Base-by-base conservation (phyloP, 2,888 invertebrate genomes). In the Asteroscopus sphinx region DNA sequence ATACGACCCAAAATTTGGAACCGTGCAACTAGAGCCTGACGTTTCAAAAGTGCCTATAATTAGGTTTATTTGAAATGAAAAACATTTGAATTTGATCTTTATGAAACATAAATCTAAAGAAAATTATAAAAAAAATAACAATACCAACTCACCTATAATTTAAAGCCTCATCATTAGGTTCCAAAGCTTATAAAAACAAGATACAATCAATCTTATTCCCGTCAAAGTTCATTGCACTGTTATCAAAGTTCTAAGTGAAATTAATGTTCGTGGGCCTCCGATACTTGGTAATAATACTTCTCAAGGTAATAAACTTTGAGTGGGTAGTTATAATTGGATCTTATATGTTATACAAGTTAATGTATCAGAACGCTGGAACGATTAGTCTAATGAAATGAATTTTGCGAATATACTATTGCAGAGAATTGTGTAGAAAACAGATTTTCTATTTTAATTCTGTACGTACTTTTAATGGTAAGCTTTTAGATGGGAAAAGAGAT, bases 191-290 rank as follows among this genome's bases (percentile, higher is more conserved):
- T 40, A 52, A 44, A 62, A 68, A 52, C 30, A 39, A 51, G 36
- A 57, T 48, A 48, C 37, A 56, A 67, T 65, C 51, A 59, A 67
- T 67, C 49, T 58, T 53, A 35, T 53, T 66, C 33, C 46, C 40
- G 30, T 48, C 36, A 55, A 60, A 67, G 68, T 66, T 72, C 73
- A 68, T 33, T 60, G 73, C 45, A 67, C 73, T 46, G 49, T 72
- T 68, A 59, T 72, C 55, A 48, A 55, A 70, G 65, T 56, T 51
- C 35, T 58, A 51, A 68, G 72, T 55, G 51, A 68, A 71, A 59
- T 67, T 55, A 55, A 68, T 67, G 51, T 51, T 39, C 44, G 17
- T 47, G 16, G 33, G 47, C 64, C 54, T 65, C 12, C 25, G 40
- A 7, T 49, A 33, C 49, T 49, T 45, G 21, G 33, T 45, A 47